These are phyloP conservation scores for Lottia scabra DNA, from an alignment of 2,888 invertebrate species.

Conservation along the genomic window DNA sequence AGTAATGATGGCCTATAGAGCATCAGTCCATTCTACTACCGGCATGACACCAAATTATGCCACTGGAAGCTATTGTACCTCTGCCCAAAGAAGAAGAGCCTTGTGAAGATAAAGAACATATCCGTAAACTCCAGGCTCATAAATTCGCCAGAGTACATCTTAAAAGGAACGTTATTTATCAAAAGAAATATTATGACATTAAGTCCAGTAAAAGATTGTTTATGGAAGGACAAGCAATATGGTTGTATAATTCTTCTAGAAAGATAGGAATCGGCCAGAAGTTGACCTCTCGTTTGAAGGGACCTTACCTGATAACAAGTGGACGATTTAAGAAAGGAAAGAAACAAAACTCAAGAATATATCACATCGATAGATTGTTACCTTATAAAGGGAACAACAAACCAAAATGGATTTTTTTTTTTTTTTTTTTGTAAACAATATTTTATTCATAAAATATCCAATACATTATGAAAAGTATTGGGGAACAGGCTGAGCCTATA, in stretches of 20 bases:
- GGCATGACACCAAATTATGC: slow-evolving; percentile 28
- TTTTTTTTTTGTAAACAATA: too few relatives aligned
- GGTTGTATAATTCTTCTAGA: slow-evolving; percentile 26
- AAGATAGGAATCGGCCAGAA: slow-evolving; percentile 26
- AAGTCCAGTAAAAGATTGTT: slow-evolving; percentile 8
- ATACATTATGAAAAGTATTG: too few relatives aligned
- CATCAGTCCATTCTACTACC: slow-evolving; percentile 23
- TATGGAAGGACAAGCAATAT: slow-evolving; percentile 19
- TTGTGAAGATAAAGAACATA: not conserved
- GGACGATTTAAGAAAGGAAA: slow-evolving; percentile 23
- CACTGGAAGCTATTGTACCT: slow-evolving; percentile 24
- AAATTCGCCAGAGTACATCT: not conserved
- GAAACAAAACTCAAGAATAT: slow-evolving; percentile 18
- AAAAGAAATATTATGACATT: slow-evolving; percentile 18
- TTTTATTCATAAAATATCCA: too few relatives aligned
- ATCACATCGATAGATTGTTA: slow-evolving; percentile 25
- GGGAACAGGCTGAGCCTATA: too few relatives aligned
- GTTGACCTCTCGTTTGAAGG: slow-evolving; percentile 25
- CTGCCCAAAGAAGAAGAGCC: not conserved
- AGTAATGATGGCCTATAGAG: slow-evolving; percentile 33
- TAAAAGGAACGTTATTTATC: not conserved
- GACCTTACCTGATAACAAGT: slow-evolving; percentile 24
- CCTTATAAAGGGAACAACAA: slow-evolving; percentile 23
- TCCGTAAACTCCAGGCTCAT: not conserved
- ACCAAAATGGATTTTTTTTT: slow-evolving; percentile 28